phyloP scores from a whole-genome alignment of 2,113 vertebrate species.

The Proteles cristata region DNA sequence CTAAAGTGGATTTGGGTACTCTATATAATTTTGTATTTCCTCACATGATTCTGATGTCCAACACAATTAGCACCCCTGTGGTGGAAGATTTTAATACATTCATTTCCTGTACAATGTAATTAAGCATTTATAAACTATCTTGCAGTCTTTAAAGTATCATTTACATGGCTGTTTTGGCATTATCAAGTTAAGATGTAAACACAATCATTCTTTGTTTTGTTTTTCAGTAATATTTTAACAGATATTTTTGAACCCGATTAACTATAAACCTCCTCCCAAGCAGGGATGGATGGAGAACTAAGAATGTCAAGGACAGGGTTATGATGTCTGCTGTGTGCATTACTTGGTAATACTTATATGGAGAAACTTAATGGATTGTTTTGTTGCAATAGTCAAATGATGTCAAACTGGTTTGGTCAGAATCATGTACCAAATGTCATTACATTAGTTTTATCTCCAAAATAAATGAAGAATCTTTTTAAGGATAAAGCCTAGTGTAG shows the following conservation, averaged over 20 bases:
- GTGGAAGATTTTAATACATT: background rate
- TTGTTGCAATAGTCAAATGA: background rate
- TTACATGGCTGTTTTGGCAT: background rate
- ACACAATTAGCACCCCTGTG: background rate
- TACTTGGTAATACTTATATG: background rate
- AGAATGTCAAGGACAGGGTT: background rate
- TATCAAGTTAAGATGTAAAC: background rate
- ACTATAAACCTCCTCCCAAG: background rate
- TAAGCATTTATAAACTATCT: constrained; percentile 17
- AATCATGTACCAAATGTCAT: background rate
- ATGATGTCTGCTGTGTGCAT: background rate
- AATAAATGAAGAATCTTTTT: background rate
- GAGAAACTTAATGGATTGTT: background rate
- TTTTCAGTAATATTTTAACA: constrained; percentile 28
- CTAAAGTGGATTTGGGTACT: background rate
- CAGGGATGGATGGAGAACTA: background rate
- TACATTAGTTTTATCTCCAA: background rate
- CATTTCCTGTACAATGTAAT: background rate
- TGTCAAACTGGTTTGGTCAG: background rate
- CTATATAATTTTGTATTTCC: background rate
- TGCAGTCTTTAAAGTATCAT: background rate
- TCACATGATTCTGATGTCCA: background rate
- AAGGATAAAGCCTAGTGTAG: background rate
- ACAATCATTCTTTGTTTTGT: background rate
- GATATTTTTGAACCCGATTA: background rate